phyloP scores from a whole-genome alignment of 2,113 vertebrate species.

The Nannospalax galili region DNA sequence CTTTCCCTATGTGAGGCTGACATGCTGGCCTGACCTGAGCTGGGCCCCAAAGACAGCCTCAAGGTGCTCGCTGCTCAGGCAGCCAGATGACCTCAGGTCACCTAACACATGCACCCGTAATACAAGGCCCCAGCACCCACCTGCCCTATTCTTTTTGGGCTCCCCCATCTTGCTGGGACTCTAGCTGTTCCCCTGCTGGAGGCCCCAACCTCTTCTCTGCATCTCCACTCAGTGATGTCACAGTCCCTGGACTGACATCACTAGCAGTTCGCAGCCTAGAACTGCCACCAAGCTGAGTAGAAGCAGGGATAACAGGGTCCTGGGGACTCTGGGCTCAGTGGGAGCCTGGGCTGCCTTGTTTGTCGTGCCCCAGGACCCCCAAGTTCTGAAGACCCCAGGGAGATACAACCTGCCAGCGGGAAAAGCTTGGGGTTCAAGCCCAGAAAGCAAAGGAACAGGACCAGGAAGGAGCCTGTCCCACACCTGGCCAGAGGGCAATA shows the following conservation, averaged over 20 bases:
- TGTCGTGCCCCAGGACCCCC: neutral
- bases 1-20: neutral
- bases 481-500: too few species aligned
- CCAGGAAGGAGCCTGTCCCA: too few species aligned
- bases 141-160: slow-evolving; percentile 43
- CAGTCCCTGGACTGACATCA: slow-evolving; percentile 73
- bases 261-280: neutral
- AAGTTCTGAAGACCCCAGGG: too few species aligned
- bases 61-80: neutral
- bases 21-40: neutral
- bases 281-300: neutral
- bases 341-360: neutral
- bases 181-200: neutral
- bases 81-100: neutral
- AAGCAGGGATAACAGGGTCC: neutral
- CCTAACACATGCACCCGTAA: neutral
- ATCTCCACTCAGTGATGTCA: slow-evolving; percentile 70
- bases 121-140: neutral
- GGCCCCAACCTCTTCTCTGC: slow-evolving; percentile 28
- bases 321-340: neutral
- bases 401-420: neutral
- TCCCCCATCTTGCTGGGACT: slow-evolving; percentile 58
- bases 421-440: neutral
- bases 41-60: neutral
- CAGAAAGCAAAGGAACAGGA: neutral